Percentiles rank a stretch among this genome's conserved stretches.
Conservation (phyloP, 2,888 invertebrate genomes). For the Ophion ventricosus region DNA sequence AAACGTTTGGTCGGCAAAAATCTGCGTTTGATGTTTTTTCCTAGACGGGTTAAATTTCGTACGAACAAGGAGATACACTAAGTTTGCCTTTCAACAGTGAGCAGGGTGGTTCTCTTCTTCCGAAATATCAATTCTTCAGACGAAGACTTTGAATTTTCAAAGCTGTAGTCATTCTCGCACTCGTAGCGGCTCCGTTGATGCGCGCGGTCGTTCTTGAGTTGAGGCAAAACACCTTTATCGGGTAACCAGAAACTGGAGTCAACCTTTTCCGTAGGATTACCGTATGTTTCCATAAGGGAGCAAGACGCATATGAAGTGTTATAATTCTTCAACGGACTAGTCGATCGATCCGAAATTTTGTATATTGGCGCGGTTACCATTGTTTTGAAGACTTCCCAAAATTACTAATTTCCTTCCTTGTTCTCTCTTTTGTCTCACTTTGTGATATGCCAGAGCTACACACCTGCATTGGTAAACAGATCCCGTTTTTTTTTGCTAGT, state of each 20-base stretch:
- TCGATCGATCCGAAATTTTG: too few relatives aligned
- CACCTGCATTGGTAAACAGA: background rate
- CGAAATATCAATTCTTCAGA: background rate
- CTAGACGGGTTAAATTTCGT: background rate
- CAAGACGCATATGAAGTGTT: too few relatives aligned
- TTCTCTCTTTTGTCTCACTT: background rate
- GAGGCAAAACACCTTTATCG: background rate
- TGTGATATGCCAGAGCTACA: too few relatives aligned
- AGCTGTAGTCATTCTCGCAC: background rate
- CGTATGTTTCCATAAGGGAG: too few relatives aligned
- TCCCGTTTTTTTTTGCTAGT: background rate
- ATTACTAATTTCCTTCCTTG: background rate
- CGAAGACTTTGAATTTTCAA: background rate
- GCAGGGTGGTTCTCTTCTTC: background rate
- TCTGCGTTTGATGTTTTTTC: background rate
- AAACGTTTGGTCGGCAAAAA: background rate
- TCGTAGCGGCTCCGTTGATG: too few relatives aligned
- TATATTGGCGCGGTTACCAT: background rate
- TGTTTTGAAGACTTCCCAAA: conserved; percentile 15
- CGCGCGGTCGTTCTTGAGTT: too few relatives aligned
- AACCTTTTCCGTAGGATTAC: background rate
- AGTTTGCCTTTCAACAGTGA: background rate
- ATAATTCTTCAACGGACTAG: too few relatives aligned
- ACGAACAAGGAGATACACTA: too few relatives aligned
- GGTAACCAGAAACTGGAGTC: background rate